phyloP scores from a whole-genome alignment of 2,888 invertebrate genomes.

The Drosophila demipolita region DNA sequence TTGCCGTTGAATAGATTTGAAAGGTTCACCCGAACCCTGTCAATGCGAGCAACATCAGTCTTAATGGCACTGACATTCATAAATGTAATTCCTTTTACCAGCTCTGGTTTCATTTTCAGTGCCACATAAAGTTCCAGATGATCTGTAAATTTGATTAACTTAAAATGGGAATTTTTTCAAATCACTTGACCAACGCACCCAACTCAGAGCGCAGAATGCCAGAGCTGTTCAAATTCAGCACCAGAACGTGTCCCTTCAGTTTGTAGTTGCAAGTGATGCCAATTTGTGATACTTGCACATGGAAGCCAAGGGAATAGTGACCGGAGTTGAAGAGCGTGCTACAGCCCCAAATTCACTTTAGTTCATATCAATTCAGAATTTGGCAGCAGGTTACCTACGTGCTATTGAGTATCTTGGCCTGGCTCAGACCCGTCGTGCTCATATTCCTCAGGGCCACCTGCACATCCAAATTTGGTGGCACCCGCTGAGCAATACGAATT shows the following conservation, averaged over 20 bases:
- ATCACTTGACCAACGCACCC: conserved; percentile 85
- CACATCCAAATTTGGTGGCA: conserved; percentile 53
- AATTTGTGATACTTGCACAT: conserved; percentile 87
- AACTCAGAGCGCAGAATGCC: conserved; percentile 87
- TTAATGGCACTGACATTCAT: conserved; percentile 88
- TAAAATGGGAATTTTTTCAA: background rate
- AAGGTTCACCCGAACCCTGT: conserved; percentile 88
- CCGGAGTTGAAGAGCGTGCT: conserved; percentile 86
- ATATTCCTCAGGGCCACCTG: conserved; percentile 57
- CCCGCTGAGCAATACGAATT: conserved; percentile 55
- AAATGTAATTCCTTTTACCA: conserved; percentile 82
- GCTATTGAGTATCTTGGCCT: conserved; percentile 50
- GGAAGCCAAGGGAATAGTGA: conserved; percentile 88
- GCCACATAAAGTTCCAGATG: conserved; percentile 52
- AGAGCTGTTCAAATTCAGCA: conserved; percentile 88
- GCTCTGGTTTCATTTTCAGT: conserved; percentile 40
- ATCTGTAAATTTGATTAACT: conserved; percentile 24
- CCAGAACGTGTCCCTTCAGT: conserved; percentile 88
- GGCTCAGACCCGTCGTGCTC: conserved; percentile 56
- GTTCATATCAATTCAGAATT: background rate
- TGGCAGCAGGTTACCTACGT: conserved; percentile 40
- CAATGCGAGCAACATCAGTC: conserved; percentile 87
- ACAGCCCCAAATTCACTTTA: conserved; percentile 28
- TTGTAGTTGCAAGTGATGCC: conserved; percentile 89
- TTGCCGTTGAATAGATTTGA: conserved; percentile 87